Evolutionary conservation across 2,888 invertebrate species (phyloP).

Genomic region (Polydrusus cervinus): DNA sequence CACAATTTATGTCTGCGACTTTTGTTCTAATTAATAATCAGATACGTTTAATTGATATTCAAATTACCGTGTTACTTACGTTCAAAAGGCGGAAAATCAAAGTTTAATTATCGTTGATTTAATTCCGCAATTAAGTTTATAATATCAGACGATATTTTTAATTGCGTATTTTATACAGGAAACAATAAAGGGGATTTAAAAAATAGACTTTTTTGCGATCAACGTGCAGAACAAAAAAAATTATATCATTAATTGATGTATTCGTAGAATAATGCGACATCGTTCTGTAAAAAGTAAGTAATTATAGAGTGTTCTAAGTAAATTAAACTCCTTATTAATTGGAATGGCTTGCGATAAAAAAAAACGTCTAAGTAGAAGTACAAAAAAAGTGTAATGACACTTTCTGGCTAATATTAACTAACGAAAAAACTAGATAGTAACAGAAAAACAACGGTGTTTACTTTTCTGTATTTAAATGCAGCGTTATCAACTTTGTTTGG

Average conservation of each 20-base stretch:
- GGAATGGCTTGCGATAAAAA: neutral
- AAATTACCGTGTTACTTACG: conserved; percentile 25
- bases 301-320: neutral
- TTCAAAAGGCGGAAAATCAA: conserved; percentile 39
- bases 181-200: conserved; percentile 28
- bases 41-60: conserved; percentile 39
- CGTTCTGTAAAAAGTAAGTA: conserved; percentile 1
- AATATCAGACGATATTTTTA: conserved; percentile 58
- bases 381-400: too few relatives aligned
- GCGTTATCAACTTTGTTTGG: too few relatives aligned
- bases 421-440: too few relatives aligned
- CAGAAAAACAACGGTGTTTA: too few relatives aligned
- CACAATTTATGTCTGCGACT: conserved; percentile 9
- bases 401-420: too few relatives aligned
- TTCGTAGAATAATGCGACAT: conserved; percentile 7
- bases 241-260: conserved; percentile 5
- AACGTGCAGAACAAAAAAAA: conserved; percentile 10
- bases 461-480: too few relatives aligned
- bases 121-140: conserved; percentile 54
- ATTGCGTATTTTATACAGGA: conserved; percentile 37
- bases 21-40: conserved; percentile 31
- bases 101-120: conserved; percentile 53
- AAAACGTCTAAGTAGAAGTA: neutral
- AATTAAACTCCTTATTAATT: neutral
- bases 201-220: conserved; percentile 7